Base-by-base conservation (phyloP, 2,797 vertebrate genomes). In the Pipistrellus nathusii region DNA sequence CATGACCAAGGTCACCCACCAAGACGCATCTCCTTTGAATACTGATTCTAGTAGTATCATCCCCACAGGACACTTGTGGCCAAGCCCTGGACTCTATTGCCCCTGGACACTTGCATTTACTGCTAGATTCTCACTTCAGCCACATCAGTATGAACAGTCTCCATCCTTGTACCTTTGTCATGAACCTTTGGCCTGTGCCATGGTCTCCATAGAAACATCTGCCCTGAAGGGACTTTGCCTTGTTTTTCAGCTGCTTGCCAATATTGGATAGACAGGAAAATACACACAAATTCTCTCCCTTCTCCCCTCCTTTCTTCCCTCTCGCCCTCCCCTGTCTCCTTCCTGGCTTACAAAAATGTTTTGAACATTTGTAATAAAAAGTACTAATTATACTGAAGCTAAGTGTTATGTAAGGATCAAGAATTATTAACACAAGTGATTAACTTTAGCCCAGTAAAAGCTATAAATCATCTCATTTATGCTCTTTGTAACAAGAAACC, bases 321-420 rank as follows among this genome's bases (percentile, higher is more conserved):
- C 55, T 4, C 57, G 30, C 57, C 5, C 25, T 14, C 25, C 6
- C 57, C 57, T 81, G 5, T 86, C 75, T 93, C 30, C 68, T 91
- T 35, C 64, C 75, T 83, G 41, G 20, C 17, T 94, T 18, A 78
- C 23, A 83, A 71, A 72, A 30, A 80, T 88, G 75, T 92, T 92
- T 94, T 76, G 48, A 85, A 17, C 35, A 38, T 83, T 93, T 89
- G 23, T 27, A 59, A 89, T 78, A 89, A 91, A 30, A 77, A 41
- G 23, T 46, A 94, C 72, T 90, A 90, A 87, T 48, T 73, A 93
- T 64, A 78, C 15, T 41, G 55, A 86, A 92, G 53, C 51, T 91
- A 93, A 95, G 55, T 88, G 32, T 96, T 96, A 94, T 88, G 20
- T 94, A 97, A 95, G 80, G 68, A 41, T 82, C 78, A 95, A 87